Base-by-base conservation (phyloP, 2,113 vertebrate genomes). In the Brachypteracias leptosomus region DNA sequence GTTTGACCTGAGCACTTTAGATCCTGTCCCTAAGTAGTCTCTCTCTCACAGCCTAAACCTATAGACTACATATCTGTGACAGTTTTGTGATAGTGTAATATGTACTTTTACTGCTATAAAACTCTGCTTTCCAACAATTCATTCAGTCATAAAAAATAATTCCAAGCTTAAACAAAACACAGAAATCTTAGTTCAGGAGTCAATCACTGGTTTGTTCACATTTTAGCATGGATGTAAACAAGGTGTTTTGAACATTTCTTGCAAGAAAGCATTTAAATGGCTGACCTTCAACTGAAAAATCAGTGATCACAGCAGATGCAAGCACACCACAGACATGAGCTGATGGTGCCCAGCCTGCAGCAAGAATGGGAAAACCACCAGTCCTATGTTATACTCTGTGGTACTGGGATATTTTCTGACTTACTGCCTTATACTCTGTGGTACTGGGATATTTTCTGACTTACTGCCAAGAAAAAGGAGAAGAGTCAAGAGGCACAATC, bases 21-120 rank as follows among this genome's bases (percentile, higher is more conserved):
- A 29, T 49, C 35, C 74, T 19, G 9, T 22, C 62, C n/a, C 29
- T 46, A 33, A 26, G 71, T 7, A 47, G 61, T 25, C 2, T 1
- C 21, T 22, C 16, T 67, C 47, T 42, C 8, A 7, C 7, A 77
- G 33, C 33, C 46, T 40, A 3, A 25, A 22, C 2, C 19, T 40
- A 52, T 2, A 46, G 19, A 11, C 35, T 26, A 51, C 0, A 0
- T 46, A 47, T 16, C 36, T 19, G 18, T 1, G 1, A 14, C 14
- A 22, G 40, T 68, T 62, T 31, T 38, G 16, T 26, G 28, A 18
- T 15, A 11, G 54, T 3, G 18, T 38, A 21, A 49, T 4, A 14
- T 35, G 12, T 5, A 15, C 22, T 66, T 73, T 16, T 29, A 36
- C 31, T 4, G 7, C 44, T 31, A 20, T 49, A 52, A 73, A 92